A percentile compares a stretch with the other conserved stretches of the same genome.
These are phyloP conservation scores for Lamellibrachia columna DNA, from an alignment of 2,888 invertebrate genomes.

Conservation along the genomic window DNA sequence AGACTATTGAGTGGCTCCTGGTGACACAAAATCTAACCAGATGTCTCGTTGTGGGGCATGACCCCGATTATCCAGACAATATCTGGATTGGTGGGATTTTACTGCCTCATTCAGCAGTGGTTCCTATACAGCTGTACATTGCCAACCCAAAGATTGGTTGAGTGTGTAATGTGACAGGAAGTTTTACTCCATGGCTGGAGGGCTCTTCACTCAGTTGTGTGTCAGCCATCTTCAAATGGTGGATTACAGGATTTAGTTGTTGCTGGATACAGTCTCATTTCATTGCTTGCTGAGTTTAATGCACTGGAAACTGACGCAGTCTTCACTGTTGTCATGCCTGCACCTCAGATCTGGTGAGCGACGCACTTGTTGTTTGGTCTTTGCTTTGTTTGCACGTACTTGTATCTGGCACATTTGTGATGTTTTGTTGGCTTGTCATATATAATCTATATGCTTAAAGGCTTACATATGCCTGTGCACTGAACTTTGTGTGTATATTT, in stretches of 20 bases:
- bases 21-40: background rate
- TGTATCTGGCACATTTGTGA: background rate
- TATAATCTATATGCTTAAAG: background rate
- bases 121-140: background rate
- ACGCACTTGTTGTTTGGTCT: background rate
- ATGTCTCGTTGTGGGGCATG: background rate
- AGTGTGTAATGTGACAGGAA: background rate
- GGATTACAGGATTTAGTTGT: background rate
- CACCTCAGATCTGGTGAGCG: background rate
- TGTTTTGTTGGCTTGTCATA: too few relatives aligned
- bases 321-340: background rate
- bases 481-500: background rate
- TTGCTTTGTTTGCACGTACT: background rate
- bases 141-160: background rate
- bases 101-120: background rate
- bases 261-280: background rate
- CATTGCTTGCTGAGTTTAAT: background rate
- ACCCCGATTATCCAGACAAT: background rate
- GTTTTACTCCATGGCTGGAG: background rate
- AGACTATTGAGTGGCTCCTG: background rate
- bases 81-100: conserved; percentile 1
- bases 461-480: background rate
- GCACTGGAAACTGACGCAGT: background rate
- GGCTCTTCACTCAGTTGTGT: background rate
- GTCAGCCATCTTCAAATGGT: background rate